Evolutionary conservation across 2,888 invertebrate species (phyloP), one percentile per base, ranked within the genome.

Genomic region (Sabellastarte sp.): DNA sequence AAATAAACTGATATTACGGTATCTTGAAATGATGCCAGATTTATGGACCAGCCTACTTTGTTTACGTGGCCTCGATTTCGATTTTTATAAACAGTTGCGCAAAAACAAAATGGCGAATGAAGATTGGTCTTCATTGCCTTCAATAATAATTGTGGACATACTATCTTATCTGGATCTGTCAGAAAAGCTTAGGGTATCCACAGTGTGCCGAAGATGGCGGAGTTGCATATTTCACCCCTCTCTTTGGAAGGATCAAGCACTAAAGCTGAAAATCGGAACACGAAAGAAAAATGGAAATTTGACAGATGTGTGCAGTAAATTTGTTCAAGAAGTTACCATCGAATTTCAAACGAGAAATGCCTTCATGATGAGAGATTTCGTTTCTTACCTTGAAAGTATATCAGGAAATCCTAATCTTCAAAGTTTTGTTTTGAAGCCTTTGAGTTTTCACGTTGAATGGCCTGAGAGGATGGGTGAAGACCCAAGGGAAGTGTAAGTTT

Each of bases 391-490:
- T 10, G 24, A 53, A 5, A 24, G 15, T 5, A 5, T 53, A 5
- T n/a, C 20, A n/a, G 26, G 53, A 26, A 53, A 53, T 53, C 4
- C 53, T n/a, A 24, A 26, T 53, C 5, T 53, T 20, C 24, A 53
- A 26, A 24, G 5, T 20, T 5, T 53, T 15, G 28, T 5, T 20
- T 26, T 53, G 26, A 5, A n/a, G 10, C 53, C 53, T 53, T n/a
- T 26, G 24, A 53, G 53, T 53, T 53, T 10, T 53, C 20, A 26
- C 24, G 20, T 53, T n/a, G 53, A 53, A 53, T 53, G 53, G 53
- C 53, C 53, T 5, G 53, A 53, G 5, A 10, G 53, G 5, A 10
- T 10, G 26, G 15, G 5, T 24, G 28, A 10, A 26, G 26, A n/a
- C 26, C 20, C 5, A 5, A 5, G 5, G 5, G 26, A 53, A 20